These are phyloP conservation scores for Poeciliopsis retropinna DNA, from an alignment of 2,113 vertebrate species.

Conservation along the genomic window DNA sequence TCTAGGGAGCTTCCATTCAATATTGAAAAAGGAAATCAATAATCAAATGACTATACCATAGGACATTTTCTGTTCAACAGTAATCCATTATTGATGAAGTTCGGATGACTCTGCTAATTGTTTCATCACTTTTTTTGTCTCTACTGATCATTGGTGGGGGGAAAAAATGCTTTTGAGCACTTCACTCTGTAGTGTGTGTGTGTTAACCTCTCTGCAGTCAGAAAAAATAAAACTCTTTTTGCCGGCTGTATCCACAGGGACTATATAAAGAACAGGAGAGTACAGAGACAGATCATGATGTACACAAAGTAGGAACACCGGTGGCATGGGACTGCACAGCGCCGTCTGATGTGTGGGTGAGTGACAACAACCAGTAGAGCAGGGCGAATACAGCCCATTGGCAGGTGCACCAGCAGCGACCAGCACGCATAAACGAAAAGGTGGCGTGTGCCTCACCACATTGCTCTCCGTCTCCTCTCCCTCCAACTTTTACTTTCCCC, in stretches of 20 bases:
- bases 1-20: not conserved
- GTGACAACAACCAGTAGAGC: conserved; percentile 68
- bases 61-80: conserved; percentile 16
- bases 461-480: not conserved
- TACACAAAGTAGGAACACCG: conserved; percentile 51
- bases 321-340: conserved; percentile 55
- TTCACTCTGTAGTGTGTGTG: not conserved
- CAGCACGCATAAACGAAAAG: conserved; percentile 2
- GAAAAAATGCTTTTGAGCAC: conserved; percentile 8
- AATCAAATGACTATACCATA: conserved; percentile 11
- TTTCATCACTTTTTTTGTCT: not conserved
- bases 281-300: conserved; percentile 35
- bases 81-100: conserved; percentile 16
- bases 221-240: conserved; percentile 14
- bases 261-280: conserved; percentile 31
- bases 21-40: not conserved
- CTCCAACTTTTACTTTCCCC: conserved; percentile 17
- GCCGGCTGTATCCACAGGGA: conserved; percentile 25
- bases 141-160: too few relatives aligned
- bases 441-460: conserved; percentile 20
- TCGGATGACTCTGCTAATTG: not conserved
- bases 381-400: conserved; percentile 58
- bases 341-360: conserved; percentile 59
- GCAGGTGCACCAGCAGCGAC: conserved; percentile 53
- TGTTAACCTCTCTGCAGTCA: conserved; percentile 1